Conservation (phyloP, 2,797 vertebrate species). For the Acropternis orthonyx region DNA sequence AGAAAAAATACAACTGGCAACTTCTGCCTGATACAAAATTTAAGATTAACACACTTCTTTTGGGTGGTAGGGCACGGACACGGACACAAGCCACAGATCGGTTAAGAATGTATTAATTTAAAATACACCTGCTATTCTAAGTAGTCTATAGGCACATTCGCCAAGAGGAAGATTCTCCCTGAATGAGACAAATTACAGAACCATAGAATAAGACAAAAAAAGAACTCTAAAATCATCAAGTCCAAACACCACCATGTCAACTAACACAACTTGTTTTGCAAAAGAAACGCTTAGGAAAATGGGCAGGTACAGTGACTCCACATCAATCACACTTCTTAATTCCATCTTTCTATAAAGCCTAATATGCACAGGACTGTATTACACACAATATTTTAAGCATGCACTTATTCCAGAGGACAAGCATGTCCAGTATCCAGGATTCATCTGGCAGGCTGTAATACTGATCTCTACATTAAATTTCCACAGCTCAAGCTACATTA, state of each 20-base stretch:
- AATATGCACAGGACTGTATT: not conserved
- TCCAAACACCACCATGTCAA: not conserved
- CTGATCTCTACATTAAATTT: not conserved
- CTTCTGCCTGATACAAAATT: not conserved
- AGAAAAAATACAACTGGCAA: not conserved
- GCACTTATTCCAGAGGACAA: not conserved
- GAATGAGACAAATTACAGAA: not conserved
- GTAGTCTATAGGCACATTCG: accelerated
- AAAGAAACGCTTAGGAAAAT: not conserved
- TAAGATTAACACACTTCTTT: not conserved
- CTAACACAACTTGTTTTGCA: not conserved
- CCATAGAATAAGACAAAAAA: not conserved
- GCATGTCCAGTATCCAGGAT: not conserved
- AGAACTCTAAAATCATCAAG: not conserved
- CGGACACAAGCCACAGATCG: not conserved
- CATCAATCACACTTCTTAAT: not conserved
- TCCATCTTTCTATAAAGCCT: not conserved
- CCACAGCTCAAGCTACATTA: not conserved
- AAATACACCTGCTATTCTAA: not conserved
- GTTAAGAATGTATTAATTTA: not conserved
- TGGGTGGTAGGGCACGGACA: not conserved
- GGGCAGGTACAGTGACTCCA: no score
- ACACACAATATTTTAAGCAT: not conserved
- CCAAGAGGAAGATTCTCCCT: not conserved
- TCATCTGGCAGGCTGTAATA: not conserved